Conservation (phyloP, 2,888 invertebrate genomes). For the Drosophila phalerata region DNA sequence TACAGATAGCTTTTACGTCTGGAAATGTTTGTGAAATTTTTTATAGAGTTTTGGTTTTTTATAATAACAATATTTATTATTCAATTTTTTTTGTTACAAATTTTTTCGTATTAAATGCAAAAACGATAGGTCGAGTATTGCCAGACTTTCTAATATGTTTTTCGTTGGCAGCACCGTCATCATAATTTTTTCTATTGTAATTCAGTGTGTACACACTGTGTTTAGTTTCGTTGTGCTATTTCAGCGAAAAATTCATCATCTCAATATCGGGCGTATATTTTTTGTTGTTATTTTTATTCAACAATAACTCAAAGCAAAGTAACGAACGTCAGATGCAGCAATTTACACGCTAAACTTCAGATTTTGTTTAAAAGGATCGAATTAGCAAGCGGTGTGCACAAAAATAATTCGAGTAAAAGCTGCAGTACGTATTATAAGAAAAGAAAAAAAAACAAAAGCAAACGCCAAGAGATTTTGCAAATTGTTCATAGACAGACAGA, state of each 20-base stretch:
- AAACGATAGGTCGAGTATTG: too few species aligned
- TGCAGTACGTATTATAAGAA: slow-evolving; percentile 53
- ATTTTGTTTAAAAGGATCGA: slow-evolving; percentile 33
- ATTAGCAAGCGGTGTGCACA: slow-evolving; percentile 37
- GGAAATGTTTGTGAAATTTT: too few species aligned
- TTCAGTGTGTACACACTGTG: slow-evolving; percentile 54
- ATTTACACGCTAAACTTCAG: slow-evolving; percentile 32
- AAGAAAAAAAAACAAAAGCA: slow-evolving; percentile 46
- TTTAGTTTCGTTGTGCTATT: slow-evolving; percentile 57
- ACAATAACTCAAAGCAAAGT: slow-evolving; percentile 49
- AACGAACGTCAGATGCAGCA: slow-evolving; percentile 36
- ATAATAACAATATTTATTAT: too few species aligned
- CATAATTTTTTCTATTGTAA: slow-evolving; percentile 34
- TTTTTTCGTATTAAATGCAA: too few species aligned
- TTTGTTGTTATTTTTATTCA: slow-evolving; percentile 57
- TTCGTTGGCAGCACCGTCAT: slow-evolving; percentile 33
- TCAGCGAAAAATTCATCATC: slow-evolving; percentile 66
- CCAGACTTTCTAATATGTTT: slow-evolving; percentile 2
- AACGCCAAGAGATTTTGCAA: slow-evolving; percentile 47
- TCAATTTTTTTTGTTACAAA: too few species aligned
- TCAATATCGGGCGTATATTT: slow-evolving; percentile 51
- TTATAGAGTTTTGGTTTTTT: too few species aligned
- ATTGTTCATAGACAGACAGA: slow-evolving; percentile 29
- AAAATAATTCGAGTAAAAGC: slow-evolving; percentile 38
- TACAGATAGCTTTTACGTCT: too few species aligned